Evolutionary conservation across 2,113 vertebrate genomes (phyloP), one percentile per base, ranked within the genome.

Genomic region (Manacus vitellinus): DNA sequence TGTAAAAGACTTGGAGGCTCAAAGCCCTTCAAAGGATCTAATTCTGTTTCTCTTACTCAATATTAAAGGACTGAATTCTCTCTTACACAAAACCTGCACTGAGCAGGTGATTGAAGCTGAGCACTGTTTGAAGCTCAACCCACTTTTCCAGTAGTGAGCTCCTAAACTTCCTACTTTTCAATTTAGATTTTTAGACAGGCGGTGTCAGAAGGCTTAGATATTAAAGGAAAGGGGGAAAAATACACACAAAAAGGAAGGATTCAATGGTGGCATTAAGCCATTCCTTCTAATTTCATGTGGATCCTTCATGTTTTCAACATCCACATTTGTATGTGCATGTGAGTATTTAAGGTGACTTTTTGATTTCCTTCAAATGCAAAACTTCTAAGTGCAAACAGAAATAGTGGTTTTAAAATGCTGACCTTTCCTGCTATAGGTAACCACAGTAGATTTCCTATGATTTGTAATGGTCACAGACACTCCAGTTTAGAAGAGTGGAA

Each of bases 21-120:
- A 86, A 78, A 80, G 33, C 61, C 68, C 56, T 86, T 56, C 63
- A 58, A 83, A 79, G 51, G 52, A 78, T 27, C 43, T 86, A 68
- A 78, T 95, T 92, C 76, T 4, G 33, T 75, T 86, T 86, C 65
- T 76, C 46, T 59, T 74, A 35, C 80, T 84, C 28, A 59, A 1
- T 83, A 90, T 91, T 67, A 81, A 90, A 92, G 61, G n/a, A 24
- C 41, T 86, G 25, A 56, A 66, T 96, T 89, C 78, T 82, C 70
- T 41, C 77, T 88, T 56, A 56, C 28, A 76, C 65, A 90, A 94
- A 93, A 80, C 56, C 68, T 28, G 59, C 58, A 71, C 47, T 52
- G 51, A 63, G 59, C 12, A 74, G 54, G 27, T 59, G 84, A 74
- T 17, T 90, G 85, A 94, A 93, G 84, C 59, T 85, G n/a, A 85